Conservation (phyloP, 35 echinoderm and acorn worm species). For the Apostichopus japonicus region DNA sequence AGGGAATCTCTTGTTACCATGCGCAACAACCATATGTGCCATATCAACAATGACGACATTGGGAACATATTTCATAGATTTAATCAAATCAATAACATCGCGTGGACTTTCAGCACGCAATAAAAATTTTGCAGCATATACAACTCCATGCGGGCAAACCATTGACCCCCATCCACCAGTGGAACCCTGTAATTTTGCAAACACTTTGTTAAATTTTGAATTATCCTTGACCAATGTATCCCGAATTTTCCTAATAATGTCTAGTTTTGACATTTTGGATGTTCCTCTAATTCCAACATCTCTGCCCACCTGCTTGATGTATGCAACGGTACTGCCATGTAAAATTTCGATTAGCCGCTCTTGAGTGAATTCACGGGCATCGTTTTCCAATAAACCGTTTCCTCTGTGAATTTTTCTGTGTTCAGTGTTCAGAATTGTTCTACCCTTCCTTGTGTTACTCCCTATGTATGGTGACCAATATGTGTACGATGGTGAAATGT, state of each 20-base stretch:
- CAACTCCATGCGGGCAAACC: slow-evolving; percentile 29
- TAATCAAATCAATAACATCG: slow-evolving; percentile 29
- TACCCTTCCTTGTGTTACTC: background rate
- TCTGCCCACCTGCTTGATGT: slow-evolving; percentile 20
- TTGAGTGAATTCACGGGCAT: background rate
- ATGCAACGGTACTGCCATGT: background rate
- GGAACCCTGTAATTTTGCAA: slow-evolving; percentile 34
- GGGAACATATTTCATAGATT: slow-evolving; percentile 11
- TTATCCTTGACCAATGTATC: background rate
- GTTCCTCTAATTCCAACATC: slow-evolving; percentile 27
- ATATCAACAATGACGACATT: slow-evolving; percentile 22
- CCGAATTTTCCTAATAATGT: slow-evolving; percentile 25
- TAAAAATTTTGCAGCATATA: slow-evolving; percentile 15
- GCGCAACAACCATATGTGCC: slow-evolving; percentile 5
- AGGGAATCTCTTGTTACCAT: background rate
- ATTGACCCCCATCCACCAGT: slow-evolving; percentile 19
- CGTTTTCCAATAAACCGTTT: background rate
- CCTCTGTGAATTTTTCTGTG: background rate
- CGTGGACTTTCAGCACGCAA: slow-evolving; percentile 10
- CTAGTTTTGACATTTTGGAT: slow-evolving; percentile 34
- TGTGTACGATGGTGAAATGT: background rate
- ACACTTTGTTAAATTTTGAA: slow-evolving; percentile 43
- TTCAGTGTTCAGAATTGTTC: background rate
- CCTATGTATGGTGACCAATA: slow-evolving; percentile 27
- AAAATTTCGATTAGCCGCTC: slow-evolving; percentile 7